Conservation (phyloP, 2,888 invertebrate genomes). For the Poecilobothrus nobilitatus region DNA sequence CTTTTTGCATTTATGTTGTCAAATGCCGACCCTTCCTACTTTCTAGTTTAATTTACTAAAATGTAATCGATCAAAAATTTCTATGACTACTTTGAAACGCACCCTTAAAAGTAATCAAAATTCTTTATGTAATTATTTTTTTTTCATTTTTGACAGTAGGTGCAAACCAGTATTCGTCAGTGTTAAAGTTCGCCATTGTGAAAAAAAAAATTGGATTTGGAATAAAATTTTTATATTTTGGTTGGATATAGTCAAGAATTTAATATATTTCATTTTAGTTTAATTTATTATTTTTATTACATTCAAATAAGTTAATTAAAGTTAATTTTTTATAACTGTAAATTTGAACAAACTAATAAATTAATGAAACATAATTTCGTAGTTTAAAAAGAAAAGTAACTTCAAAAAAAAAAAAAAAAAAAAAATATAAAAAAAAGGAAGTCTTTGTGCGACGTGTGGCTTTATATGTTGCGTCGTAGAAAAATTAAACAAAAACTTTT, state of each 20-base stretch:
- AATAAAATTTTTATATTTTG: background rate
- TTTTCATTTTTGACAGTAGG: background rate
- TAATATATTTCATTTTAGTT: background rate
- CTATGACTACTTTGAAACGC: no score
- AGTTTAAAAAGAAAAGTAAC: background rate
- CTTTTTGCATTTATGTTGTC: no score
- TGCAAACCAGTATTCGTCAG: background rate
- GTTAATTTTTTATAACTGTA: background rate
- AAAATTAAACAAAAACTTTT: background rate
- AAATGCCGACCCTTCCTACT: no score
- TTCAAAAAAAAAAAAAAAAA: background rate
- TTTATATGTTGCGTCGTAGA: conserved; percentile 1
- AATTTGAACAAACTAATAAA: background rate
- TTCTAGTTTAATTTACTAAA: no score
- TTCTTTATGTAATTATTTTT: no score
- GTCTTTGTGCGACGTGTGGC: background rate
- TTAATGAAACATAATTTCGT: background rate
- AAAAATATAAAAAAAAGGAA: background rate
- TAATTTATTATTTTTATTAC: background rate
- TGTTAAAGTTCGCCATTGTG: background rate
- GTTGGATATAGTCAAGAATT: background rate
- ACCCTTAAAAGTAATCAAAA: no score
- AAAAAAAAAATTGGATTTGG: background rate
- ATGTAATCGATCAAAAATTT: no score
- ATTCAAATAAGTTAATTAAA: background rate